phyloP scores from a whole-genome alignment of 2,888 invertebrate genomes.

The Lasioglossum vierecki region DNA sequence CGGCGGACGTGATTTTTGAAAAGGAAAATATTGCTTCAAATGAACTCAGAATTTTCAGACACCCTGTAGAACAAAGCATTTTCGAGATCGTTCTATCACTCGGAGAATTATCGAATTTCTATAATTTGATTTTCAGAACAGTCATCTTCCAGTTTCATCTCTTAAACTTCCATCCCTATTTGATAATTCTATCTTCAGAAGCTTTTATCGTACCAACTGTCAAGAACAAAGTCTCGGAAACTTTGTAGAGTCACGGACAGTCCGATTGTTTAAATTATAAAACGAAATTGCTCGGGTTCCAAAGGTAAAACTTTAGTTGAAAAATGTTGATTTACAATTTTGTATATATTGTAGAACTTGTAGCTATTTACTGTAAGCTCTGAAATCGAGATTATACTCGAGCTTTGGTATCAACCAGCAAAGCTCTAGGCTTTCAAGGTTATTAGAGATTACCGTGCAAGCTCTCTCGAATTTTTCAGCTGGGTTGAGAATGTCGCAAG shows the following conservation, averaged over 20 bases:
- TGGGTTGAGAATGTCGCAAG: not conserved
- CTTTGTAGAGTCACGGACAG: not conserved
- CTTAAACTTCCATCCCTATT: not conserved
- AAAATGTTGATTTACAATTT: too few species aligned
- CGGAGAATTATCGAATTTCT: not conserved
- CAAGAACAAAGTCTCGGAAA: not conserved
- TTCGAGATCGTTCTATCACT: not conserved
- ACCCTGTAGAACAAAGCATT: too few species aligned
- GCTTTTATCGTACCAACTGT: not conserved
- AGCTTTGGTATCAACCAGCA: too few species aligned
- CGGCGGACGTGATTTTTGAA: too few species aligned
- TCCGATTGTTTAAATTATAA: not conserved
- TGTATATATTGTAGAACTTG: not conserved
- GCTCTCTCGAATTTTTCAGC: not conserved
- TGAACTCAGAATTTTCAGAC: too few species aligned
- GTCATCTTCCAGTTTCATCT: not conserved
- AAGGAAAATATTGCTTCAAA: too few species aligned
- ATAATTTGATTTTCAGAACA: not conserved
- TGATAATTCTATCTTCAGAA: not conserved
- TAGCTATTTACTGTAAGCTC: not conserved
- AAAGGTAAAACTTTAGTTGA: too few species aligned
- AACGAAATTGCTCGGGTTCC: too few species aligned
- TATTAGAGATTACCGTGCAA: not conserved
- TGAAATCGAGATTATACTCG: not conserved
- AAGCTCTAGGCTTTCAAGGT: too few species aligned